These are phyloP conservation scores for Micronisus gabar DNA, from an alignment of 2,113 vertebrate genomes.

Conservation along the genomic window DNA sequence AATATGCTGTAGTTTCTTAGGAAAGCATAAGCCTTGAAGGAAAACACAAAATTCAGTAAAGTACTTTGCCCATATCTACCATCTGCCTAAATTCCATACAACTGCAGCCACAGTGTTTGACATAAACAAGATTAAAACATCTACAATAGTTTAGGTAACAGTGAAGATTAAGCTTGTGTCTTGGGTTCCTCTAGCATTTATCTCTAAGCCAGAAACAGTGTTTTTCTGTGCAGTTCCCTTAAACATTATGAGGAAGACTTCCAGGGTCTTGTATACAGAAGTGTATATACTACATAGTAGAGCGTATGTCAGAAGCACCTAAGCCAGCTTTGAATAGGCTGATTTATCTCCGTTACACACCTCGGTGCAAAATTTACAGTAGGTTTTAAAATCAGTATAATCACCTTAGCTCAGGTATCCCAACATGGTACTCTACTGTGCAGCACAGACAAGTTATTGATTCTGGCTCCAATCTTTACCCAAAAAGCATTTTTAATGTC, in stretches of 20 bases:
- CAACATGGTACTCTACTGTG: neutral
- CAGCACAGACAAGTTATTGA: neutral
- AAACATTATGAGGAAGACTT: neutral
- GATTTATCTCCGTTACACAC: neutral
- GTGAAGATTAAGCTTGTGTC: neutral
- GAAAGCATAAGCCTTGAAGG: neutral
- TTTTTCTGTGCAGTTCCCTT: neutral
- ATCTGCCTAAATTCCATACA: neutral
- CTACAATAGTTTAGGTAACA: neutral
- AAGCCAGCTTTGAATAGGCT: neutral
- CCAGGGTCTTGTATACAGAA: neutral
- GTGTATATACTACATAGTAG: accelerated
- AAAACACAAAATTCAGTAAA: neutral
- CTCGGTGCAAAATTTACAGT: neutral
- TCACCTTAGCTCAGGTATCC: neutral
- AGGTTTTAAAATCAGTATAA: neutral
- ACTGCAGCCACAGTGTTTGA: neutral
- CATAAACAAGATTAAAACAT: neutral
- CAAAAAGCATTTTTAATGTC: neutral
- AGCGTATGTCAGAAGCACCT: neutral
- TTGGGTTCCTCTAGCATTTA: neutral
- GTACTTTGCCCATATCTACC: neutral
- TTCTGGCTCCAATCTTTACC: neutral
- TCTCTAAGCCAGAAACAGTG: neutral
- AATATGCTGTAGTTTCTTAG: neutral